These are phyloP conservation scores for Drusus annulatus DNA, from an alignment of 1,140 invertebrate species.

Conservation along the genomic window DNA sequence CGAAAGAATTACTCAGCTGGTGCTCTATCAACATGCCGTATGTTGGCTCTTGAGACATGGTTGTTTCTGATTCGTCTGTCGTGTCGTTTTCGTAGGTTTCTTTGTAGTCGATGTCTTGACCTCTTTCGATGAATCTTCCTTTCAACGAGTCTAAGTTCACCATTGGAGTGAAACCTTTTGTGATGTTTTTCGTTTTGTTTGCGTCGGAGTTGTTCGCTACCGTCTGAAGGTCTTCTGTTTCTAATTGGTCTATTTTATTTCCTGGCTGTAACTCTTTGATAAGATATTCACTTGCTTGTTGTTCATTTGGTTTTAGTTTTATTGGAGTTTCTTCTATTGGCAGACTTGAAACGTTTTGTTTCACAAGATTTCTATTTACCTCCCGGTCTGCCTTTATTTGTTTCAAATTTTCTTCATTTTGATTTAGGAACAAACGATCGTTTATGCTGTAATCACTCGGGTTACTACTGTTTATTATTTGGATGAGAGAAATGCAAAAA, in stretches of 20 bases:
- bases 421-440: background rate
- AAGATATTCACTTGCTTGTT: too few species aligned
- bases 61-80: background rate
- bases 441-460: background rate
- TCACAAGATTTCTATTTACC: background rate
- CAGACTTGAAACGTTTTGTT: background rate
- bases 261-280: background rate
- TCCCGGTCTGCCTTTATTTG: background rate
- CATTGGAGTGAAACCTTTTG: conserved; percentile 22
- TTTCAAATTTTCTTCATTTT: background rate
- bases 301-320: background rate
- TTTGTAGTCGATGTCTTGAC: conserved; percentile 11
- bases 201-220: background rate
- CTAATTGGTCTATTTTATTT: background rate
- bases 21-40: background rate
- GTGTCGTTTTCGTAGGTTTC: conserved; percentile 26
- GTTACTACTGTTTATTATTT: background rate
- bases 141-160: conserved; percentile 1
- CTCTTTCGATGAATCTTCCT: conserved; percentile 14
- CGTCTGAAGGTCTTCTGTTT: background rate
- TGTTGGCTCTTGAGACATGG: background rate
- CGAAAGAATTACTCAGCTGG: background rate
- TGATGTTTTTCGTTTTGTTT: background rate
- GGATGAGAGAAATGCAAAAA: background rate
- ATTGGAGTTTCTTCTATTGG: background rate